Base-by-base conservation (phyloP, 2,888 invertebrate genomes). In the Yponomeuta sedellus region DNA sequence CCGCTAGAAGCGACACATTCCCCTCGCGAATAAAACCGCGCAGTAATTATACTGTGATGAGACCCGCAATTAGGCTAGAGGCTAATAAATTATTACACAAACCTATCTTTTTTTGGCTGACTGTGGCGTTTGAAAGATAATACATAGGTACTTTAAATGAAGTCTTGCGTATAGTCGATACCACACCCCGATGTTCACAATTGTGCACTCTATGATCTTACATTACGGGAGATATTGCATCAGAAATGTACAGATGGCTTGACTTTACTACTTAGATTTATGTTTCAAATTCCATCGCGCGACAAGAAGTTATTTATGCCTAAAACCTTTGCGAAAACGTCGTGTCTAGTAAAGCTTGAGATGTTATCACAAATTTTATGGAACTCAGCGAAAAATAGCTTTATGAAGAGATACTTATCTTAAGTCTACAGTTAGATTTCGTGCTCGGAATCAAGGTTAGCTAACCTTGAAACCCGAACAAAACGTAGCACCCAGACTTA, bases 1-100 rank as follows among this genome's bases (percentile, higher is more conserved):
- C 72, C 73, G 73, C 73, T 75, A 73, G 74, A 75, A 70, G 67
- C 68, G 73, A 70, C 65, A 74, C 78, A 80, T 80, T 77, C 81
- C 75, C 68, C 65, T 61, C 66, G 66, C 68, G 66, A 77, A 77
- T 74, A 78, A 79, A 78, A 78, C 74, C 73, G 76, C 75, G 75
- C 70, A 74, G 75, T 74, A 72, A 74, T 73, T 70, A 69, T 68
- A 61, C 64, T 40, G 34, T 64, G 65, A 69, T 66, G 70, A 70
- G 70, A 67, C 67, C 65, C 66, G 59, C 25, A 59, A 59, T 22
- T 39, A 62, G 40, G 34, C 28, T 16, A 28, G 8, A 25, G 28
- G 16, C 25, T 25, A 61, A 61, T 25, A 22, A 22, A 61, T 12
- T 57, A n/a, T 10, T 20, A 57, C n/a, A n/a, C 19, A 57, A 57